Conservation (phyloP, 2,888 invertebrate species). For the Mythimna albipuncta region DNA sequence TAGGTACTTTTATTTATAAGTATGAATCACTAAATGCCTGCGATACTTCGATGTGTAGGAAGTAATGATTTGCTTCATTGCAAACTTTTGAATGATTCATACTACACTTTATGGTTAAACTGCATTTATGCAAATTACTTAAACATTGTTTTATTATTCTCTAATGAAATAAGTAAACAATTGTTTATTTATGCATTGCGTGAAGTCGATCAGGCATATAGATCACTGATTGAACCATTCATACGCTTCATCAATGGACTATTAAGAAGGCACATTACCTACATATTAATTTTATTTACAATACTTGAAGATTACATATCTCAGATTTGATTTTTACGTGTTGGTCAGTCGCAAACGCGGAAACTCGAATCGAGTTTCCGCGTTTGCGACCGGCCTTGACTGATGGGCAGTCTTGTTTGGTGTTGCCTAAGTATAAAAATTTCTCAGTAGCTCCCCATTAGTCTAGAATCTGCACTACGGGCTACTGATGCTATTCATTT, state of each 20-base stretch:
- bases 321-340: background rate
- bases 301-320: background rate
- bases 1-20: slow-evolving; percentile 25
- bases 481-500: background rate
- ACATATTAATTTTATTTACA: too few relatives aligned
- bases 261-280: background rate
- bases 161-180: background rate
- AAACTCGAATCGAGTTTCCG: too few relatives aligned
- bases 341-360: background rate
- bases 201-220: background rate
- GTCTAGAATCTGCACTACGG: too few relatives aligned
- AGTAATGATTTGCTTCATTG: slow-evolving; percentile 44
- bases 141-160: slow-evolving; percentile 7
- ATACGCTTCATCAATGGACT: background rate
- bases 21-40: slow-evolving; percentile 55
- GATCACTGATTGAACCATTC: slow-evolving; percentile 4
- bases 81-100: slow-evolving; percentile 54
- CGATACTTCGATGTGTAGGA: slow-evolving; percentile 36
- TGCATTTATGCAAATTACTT: slow-evolving; percentile 34
- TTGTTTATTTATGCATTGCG: background rate
- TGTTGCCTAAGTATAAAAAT: background rate
- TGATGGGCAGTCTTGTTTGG: background rate
- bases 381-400: background rate
- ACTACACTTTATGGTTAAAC: slow-evolving; percentile 6
- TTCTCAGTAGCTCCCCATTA: too few relatives aligned